Conservation (phyloP, 2,888 invertebrate genomes). For the Pristionchus fissidentatus region DNA sequence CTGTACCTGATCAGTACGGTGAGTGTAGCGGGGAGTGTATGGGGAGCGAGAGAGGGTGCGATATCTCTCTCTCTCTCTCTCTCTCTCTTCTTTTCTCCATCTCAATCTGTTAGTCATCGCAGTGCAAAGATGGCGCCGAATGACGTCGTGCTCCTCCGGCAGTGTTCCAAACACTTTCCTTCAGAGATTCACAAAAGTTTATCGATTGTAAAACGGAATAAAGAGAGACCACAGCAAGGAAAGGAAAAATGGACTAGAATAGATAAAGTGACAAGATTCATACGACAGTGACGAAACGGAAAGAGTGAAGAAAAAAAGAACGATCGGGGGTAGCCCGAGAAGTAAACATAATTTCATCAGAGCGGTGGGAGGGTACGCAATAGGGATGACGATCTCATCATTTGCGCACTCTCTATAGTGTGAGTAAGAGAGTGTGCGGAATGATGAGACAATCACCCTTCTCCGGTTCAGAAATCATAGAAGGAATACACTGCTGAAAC, state of each 20-base stretch:
- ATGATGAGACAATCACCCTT: no score
- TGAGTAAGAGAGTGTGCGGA: no score
- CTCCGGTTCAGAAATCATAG: no score
- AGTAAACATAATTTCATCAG: no score
- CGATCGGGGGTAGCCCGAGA: neutral
- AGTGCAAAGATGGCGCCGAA: constrained; percentile 49
- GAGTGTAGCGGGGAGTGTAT: neutral
- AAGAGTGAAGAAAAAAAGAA: neutral
- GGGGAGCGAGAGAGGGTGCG: neutral
- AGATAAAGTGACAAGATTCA: neutral
- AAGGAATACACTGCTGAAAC: no score
- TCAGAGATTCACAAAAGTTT: constrained; percentile 16
- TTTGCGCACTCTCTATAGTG: no score
- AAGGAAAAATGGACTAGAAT: constrained; percentile 9
- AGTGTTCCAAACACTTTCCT: neutral
- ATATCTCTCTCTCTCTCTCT: neutral
- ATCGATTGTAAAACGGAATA: constrained; percentile 41
- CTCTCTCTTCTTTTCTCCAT: constrained; percentile 45
- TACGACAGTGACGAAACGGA: neutral
- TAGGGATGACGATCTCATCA: no score
- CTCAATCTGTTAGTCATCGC: constrained; percentile 46
- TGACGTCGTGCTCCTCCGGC: constrained; percentile 39
- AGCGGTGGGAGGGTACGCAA: no score
- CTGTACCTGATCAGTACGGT: neutral
- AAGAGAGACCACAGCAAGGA: neutral